A percentile compares a stretch with the other conserved stretches of the same genome.
Conservation (phyloP, 2,888 invertebrate species). For the Pogonocherus hispidulus region DNA sequence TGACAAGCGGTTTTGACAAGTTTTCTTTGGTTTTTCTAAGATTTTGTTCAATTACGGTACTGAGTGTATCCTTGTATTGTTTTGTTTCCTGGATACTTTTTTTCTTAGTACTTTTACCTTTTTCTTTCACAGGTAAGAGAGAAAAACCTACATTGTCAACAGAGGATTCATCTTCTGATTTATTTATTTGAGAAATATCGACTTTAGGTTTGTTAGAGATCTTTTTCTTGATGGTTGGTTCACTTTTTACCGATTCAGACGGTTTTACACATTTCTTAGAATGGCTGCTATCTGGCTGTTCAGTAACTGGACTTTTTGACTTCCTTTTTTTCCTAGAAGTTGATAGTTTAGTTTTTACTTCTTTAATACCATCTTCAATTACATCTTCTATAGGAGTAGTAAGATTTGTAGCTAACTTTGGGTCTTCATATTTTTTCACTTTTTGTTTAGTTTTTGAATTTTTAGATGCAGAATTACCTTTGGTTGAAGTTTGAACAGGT, state of each 20-base stretch:
- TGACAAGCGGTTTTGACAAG: conserved; percentile 46
- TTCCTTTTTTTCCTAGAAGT: conserved; percentile 41
- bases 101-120: conserved; percentile 42
- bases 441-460: conserved; percentile 43
- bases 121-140: conserved; percentile 54
- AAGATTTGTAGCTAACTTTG: conserved; percentile 53
- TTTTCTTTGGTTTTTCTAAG: conserved; percentile 41
- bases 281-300: background rate
- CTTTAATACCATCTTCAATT: conserved; percentile 52
- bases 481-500: no score
- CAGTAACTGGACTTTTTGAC: background rate
- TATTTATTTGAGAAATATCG: background rate
- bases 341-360: conserved; percentile 20
- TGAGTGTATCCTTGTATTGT: conserved; percentile 33
- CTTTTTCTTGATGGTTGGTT: conserved; percentile 23
- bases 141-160: conserved; percentile 49
- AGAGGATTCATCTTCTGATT: conserved; percentile 15
- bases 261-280: conserved; percentile 33
- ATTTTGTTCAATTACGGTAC: conserved; percentile 41
- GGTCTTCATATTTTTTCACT: conserved; percentile 49
- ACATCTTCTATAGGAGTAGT: conserved; percentile 55
- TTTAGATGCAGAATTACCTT: conserved; percentile 32
- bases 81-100: no score
- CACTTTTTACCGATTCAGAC: conserved; percentile 14
- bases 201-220: conserved; percentile 20